Evolutionary conservation across 92 coral and sea anemone species (phyloP).

Genomic region (Porites divaricata): DNA sequence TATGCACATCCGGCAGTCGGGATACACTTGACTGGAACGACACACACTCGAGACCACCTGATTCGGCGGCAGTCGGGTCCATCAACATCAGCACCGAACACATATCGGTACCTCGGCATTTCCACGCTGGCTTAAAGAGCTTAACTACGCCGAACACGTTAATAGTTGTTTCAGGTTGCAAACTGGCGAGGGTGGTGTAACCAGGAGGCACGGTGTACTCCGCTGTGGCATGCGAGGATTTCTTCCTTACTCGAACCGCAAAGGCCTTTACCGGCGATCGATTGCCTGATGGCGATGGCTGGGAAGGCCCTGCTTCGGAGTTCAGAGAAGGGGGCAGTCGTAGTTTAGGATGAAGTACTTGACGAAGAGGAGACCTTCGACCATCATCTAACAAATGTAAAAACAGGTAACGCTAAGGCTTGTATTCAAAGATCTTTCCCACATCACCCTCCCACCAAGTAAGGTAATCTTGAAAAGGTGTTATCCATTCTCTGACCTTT

Average conservation of each 20-base stretch:
- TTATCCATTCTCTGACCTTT: too few species aligned
- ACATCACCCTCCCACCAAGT: too few species aligned
- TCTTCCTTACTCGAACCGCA: background rate
- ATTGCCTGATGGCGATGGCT: background rate
- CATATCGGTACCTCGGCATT: slow-evolving; percentile 80
- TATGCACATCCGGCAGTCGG: slow-evolving; percentile 65
- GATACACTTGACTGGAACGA: slow-evolving; percentile 48
- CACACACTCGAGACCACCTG: slow-evolving; percentile 66
- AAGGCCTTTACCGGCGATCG: too few species aligned
- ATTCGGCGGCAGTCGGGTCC: slow-evolving; percentile 67
- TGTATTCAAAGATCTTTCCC: too few species aligned
- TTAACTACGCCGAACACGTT: slow-evolving; percentile 77
- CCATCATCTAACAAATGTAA: background rate
- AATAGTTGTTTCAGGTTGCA: slow-evolving; percentile 39
- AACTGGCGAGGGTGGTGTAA: slow-evolving; percentile 59
- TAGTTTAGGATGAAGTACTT: background rate
- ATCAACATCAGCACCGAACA: slow-evolving; percentile 69
- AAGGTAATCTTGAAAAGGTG: too few species aligned
- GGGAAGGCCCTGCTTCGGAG: slow-evolving; percentile 14
- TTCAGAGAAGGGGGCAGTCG: slow-evolving; percentile 4
- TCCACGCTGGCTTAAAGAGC: slow-evolving; percentile 81
- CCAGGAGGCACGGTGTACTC: slow-evolving; percentile 57
- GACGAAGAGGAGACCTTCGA: slow-evolving; percentile 3
- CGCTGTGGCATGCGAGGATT: background rate
- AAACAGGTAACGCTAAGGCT: background rate